Conservation (phyloP, 2,888 invertebrate species). For the Prosapia bicincta region DNA sequence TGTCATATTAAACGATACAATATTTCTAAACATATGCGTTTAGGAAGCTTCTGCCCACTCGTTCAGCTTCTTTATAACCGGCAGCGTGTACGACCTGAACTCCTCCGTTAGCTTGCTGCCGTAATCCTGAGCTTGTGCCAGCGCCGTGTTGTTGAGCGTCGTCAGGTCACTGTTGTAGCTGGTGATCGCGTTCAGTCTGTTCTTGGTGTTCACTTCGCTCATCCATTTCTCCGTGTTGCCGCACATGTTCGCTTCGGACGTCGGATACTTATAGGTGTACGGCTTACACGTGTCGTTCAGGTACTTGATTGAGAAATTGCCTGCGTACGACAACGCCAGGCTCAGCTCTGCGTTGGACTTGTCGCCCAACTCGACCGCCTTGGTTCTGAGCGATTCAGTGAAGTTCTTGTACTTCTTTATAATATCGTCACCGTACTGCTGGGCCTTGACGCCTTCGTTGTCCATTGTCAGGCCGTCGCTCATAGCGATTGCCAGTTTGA, state of each 20-base stretch:
- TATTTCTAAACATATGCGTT: too few species aligned
- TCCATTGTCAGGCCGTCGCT: background rate
- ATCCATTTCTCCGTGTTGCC: background rate
- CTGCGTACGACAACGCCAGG: background rate
- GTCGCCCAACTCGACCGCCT: background rate
- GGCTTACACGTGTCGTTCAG: background rate
- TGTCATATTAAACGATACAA: too few species aligned
- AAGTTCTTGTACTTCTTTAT: background rate
- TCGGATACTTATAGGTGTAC: background rate
- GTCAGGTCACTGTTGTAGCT: background rate
- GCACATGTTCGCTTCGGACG: background rate
- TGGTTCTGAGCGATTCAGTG: background rate
- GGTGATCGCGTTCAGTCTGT: background rate
- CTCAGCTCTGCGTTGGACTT: background rate
- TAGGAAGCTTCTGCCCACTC: too few species aligned
- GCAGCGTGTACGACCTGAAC: background rate
- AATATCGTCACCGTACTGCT: background rate
- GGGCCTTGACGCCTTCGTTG: background rate
- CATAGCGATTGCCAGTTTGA: background rate
- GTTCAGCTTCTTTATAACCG: background rate
- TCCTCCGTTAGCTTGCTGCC: background rate
- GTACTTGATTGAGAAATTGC: background rate
- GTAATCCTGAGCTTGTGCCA: background rate
- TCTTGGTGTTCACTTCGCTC: background rate
- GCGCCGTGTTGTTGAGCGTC: background rate